A percentile compares a stretch with the other conserved stretches of the same genome.
Conservation (phyloP, 2,113 vertebrate species). For the Nettapus auritus region DNA sequence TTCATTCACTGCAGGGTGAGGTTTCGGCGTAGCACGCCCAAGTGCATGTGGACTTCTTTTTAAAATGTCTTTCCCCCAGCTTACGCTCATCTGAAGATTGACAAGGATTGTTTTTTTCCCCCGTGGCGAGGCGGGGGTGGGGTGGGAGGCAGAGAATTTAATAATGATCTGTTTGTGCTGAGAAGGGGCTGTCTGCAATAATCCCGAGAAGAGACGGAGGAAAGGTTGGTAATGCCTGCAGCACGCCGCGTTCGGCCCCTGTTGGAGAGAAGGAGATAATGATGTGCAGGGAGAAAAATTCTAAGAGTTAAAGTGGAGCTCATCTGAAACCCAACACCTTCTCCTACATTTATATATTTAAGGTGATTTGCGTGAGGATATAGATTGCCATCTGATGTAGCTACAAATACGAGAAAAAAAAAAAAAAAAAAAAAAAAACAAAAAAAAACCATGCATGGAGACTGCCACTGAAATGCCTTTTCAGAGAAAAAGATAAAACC, state of each 20-base stretch:
- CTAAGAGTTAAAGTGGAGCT: background rate
- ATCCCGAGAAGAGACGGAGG: background rate
- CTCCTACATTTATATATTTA: background rate
- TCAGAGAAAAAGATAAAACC: constrained; percentile 36
- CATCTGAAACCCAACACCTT: background rate
- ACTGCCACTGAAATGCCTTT: constrained; percentile 11
- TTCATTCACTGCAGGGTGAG: background rate
- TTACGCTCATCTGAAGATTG: background rate
- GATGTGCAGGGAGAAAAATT: background rate
- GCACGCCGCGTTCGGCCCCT: background rate
- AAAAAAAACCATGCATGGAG: background rate
- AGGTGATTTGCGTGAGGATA: background rate
- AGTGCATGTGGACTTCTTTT: background rate
- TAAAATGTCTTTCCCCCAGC: background rate
- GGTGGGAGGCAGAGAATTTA: constrained; percentile 34
- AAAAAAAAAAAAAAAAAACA: background rate
- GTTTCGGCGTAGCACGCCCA: background rate
- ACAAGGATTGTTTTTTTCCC: background rate
- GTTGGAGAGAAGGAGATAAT: background rate
- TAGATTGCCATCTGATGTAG: background rate
- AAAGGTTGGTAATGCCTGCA: background rate
- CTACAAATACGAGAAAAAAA: background rate
- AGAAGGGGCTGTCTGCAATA: background rate
- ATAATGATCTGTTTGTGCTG: constrained; percentile 42
- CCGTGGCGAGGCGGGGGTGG: background rate